Base-by-base conservation (phyloP, 2,888 invertebrate species). In the Cephus spinipes region DNA sequence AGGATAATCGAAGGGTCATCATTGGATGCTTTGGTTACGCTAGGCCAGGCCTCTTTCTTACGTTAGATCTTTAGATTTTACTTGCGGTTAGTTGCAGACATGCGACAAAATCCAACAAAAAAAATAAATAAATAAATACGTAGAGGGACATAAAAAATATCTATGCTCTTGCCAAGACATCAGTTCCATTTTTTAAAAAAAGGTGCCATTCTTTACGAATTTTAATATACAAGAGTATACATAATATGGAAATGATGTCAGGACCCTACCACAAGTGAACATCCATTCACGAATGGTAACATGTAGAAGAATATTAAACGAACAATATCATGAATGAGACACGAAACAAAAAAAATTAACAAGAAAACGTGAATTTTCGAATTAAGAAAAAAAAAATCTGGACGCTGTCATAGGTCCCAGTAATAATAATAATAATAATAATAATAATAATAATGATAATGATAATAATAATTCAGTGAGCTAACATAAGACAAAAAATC, bases 41-140 rank as follows among this genome's bases (percentile, higher is more conserved):
- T 91, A 91, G 90, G 89, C 91, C 91, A 87, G 91, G 89, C 91
- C 90, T 89, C 85, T 89, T 80, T 82, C 84, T 76, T 79, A 85
- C 81, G 81, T 83, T 79, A 83, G 77, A 80, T 81, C 55, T 55
- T 55, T 23, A 55, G 55, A 55, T 55, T 55, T 80, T 79, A 77
- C 83, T 82, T 83, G 80, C 82, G 87, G 87, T 89, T 87, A 89
- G 89, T 87, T 55, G 83, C 86, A 86, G 85, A 85, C 89, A 90
- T 90, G 90, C 90, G 86, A 83, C 85, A 85, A 86, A 83, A 86
- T 79, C 76, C 83, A 81, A 74, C 35, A 15, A 74, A 11, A 40
- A 74, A 36, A 74, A 36, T 74, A 74, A 35, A 74, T 40, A 40
- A 34, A 36, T 35, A 74, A 74, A 74, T 36, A 74, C 55, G 23